Evolutionary conservation across 2,113 vertebrate species (phyloP).

Genomic region (Hippocampus comes): DNA sequence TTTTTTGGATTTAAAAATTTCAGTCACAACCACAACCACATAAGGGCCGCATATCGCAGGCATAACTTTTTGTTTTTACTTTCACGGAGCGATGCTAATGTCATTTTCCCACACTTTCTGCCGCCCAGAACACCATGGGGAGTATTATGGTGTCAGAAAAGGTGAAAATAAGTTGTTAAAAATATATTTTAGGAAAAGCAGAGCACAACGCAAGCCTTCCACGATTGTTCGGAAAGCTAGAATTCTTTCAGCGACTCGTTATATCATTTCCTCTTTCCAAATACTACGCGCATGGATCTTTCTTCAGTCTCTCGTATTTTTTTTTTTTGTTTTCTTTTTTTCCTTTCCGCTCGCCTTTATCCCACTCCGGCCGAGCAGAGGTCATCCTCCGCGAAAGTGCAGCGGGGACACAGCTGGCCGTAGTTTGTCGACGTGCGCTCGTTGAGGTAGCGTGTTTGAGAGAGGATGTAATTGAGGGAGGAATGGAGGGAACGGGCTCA

Average conservation of each 20-base stretch:
- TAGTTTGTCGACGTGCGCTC: conserved; percentile 53
- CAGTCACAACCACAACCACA: background rate
- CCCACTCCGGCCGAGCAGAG: conserved; percentile 66
- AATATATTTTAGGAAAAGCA: background rate
- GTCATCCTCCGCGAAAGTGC: conserved; percentile 73
- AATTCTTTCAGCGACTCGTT: background rate
- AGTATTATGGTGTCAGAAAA: conserved; percentile 1
- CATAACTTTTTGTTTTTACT: background rate
- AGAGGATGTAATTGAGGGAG: conserved; percentile 72
- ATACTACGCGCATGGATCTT: conserved; percentile 11
- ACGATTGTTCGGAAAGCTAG: background rate
- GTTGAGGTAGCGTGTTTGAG: conserved; percentile 55
- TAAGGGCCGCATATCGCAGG: background rate
- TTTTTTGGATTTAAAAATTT: too few species aligned
- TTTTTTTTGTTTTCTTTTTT: conserved; percentile 27
- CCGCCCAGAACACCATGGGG: background rate
- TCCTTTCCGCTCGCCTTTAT: conserved; percentile 41
- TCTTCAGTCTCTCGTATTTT: conserved; percentile 30
- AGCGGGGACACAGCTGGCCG: conserved; percentile 77
- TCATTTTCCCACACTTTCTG: background rate
- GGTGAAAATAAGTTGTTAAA: background rate
- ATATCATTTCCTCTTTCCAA: conserved; percentile 10
- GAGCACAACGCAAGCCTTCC: background rate
- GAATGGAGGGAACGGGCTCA: conserved; percentile 65
- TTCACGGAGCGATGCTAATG: background rate